Percentiles rank a stretch among this genome's conserved stretches.
Evolutionary conservation across 2,797 vertebrate species (phyloP).

Genomic region (Anguilla megastoma): DNA sequence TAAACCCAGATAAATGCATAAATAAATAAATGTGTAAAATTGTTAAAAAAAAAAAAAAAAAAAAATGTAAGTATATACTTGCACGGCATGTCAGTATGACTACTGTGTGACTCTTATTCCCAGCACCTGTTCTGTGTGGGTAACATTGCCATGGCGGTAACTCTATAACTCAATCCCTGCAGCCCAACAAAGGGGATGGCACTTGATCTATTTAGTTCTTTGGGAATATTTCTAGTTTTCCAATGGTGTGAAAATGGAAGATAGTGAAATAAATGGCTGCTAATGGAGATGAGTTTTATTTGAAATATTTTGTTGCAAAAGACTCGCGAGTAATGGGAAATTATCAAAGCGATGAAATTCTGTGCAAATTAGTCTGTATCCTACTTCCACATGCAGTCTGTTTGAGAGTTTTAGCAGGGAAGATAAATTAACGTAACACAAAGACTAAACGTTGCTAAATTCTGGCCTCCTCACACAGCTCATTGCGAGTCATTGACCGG

Average conservation of each 20-base stretch:
- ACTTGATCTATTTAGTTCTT: not conserved
- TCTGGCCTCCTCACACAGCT: not conserved
- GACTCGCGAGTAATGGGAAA: constrained; percentile 9
- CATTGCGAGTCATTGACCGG: not conserved
- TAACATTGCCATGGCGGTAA: not conserved
- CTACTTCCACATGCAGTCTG: not conserved
- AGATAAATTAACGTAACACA: not conserved
- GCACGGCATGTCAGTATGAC: not conserved
- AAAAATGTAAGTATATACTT: not conserved
- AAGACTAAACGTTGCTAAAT: not conserved
- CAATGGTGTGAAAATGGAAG: constrained; percentile 10
- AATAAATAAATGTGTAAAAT: not conserved
- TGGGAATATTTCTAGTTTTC: not conserved
- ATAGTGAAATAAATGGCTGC: not conserved
- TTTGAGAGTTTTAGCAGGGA: not conserved
- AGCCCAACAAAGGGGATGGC: too few species aligned
- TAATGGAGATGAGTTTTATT: constrained; percentile 15
- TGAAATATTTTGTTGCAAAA: constrained; percentile 5
- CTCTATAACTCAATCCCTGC: not conserved
- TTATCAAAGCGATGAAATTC: constrained; percentile 31
- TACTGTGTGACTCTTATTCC: not conserved
- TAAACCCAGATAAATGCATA: not conserved
- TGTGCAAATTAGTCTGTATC: constrained; percentile 13
- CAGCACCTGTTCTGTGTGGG: not conserved
- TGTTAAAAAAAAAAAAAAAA: not conserved